Percentiles rank a stretch among this genome's conserved stretches.
These are phyloP conservation scores for Pristionchus maxplancki DNA, from an alignment of 2,888 invertebrate species.

Conservation along the genomic window DNA sequence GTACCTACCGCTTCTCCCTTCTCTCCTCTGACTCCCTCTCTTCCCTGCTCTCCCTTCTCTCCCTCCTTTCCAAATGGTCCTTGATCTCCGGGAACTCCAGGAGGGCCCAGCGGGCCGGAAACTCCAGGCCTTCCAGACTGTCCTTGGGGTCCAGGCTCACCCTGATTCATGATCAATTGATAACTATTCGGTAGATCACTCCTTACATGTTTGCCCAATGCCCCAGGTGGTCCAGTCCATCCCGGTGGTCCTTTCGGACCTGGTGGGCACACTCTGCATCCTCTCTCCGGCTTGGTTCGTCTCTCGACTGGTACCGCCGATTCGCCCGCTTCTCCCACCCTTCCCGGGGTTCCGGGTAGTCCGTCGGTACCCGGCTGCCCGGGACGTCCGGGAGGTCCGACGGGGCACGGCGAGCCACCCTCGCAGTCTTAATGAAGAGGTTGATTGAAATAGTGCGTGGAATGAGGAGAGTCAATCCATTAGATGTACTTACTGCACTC, in stretches of 20 bases:
- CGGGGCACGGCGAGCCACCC: conserved; percentile 46
- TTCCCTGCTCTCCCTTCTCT: conserved; percentile 45
- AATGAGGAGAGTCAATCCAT: background rate
- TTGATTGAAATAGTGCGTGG: background rate
- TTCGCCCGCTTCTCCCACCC: conserved; percentile 25
- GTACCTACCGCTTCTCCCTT: conserved; percentile 40
- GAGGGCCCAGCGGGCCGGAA: conserved; percentile 20
- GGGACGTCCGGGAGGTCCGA: conserved; percentile 48
- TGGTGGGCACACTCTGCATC: conserved; percentile 22
- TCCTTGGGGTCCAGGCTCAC: conserved; percentile 27
- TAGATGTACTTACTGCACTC: conserved; percentile 35
- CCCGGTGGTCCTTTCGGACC: conserved; percentile 38
- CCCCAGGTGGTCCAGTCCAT: conserved; percentile 46
- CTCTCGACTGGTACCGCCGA: background rate
- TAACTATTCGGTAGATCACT: background rate
- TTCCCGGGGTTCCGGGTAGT: conserved; percentile 31
- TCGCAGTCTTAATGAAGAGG: conserved; percentile 29
- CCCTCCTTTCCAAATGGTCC: conserved; percentile 44
- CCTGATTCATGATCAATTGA: background rate
- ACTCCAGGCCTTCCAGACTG: conserved; percentile 12
- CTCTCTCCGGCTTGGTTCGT: background rate
- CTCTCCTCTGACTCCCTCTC: conserved; percentile 49
- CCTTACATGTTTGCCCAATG: conserved; percentile 38
- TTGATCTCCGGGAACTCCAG: conserved; percentile 45
- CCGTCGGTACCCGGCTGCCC: conserved; percentile 36